Conservation (phyloP, 2,888 invertebrate species). For the Rhagophthalmus giganteus region DNA sequence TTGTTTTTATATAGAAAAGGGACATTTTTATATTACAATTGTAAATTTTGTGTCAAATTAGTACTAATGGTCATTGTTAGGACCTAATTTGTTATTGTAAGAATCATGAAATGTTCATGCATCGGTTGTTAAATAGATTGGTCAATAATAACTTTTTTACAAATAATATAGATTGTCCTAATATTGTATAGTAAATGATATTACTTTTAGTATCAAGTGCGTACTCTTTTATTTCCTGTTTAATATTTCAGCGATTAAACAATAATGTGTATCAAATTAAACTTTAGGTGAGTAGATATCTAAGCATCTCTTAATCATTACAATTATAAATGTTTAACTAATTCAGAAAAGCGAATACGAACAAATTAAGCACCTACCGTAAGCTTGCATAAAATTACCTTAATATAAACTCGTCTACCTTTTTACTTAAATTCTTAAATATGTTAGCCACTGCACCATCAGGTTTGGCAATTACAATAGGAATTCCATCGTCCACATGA, state of each 20-base stretch:
- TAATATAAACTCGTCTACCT: slow-evolving; percentile 39
- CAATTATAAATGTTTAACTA: no score
- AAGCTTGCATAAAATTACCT: slow-evolving; percentile 15
- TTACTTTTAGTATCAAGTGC: no score
- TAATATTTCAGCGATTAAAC: no score
- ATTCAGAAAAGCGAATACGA: no score
- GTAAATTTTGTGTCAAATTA: slow-evolving; percentile 14
- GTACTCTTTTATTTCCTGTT: no score
- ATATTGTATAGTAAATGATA: no score
- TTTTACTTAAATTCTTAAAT: slow-evolving; percentile 42
- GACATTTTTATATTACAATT: slow-evolving; percentile 21
- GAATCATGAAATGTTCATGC: neutral
- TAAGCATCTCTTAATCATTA: no score
- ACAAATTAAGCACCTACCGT: no score
- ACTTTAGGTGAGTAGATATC: no score
- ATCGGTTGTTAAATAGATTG: slow-evolving; percentile 18
- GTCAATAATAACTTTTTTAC: slow-evolving; percentile 14
- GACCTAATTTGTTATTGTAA: slow-evolving; percentile 13
- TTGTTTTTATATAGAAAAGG: slow-evolving; percentile 16
- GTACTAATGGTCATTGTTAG: slow-evolving; percentile 15
- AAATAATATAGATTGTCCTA: slow-evolving; percentile 3
- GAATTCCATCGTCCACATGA: slow-evolving; percentile 73
- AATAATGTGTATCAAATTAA: no score
- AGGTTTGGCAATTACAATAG: slow-evolving; percentile 70
- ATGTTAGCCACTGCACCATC: slow-evolving; percentile 44